Evolutionary conservation across 1,140 invertebrate species (phyloP), one percentile per base, ranked within the genome.

Genomic region (Diorhabda elongata): DNA sequence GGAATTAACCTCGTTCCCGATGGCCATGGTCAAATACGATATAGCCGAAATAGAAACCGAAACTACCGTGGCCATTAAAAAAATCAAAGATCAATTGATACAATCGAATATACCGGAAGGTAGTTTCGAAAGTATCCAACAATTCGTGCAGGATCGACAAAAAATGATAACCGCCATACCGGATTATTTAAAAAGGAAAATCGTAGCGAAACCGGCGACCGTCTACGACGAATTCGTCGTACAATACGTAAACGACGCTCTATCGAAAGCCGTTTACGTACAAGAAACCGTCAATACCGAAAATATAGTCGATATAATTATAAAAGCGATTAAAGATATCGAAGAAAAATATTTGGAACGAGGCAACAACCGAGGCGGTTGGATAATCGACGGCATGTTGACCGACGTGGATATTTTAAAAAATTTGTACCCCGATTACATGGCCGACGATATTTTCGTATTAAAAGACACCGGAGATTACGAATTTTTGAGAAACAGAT

Each of bases 381-480:
- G 83, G 82, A 82, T 89, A 69, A 77, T 89, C 43, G 86, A 88
- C 76, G 85, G 82, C 3, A 83, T 88, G 79, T 78, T 82, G 42
- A 74, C 79, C 9, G 79, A 84, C 70, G 47, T 78, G n/a, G 81
- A 85, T 69, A 77, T 81, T 71, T 83, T 86, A 79, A 74, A 76
- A 65, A 77, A 76, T 66, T 72, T 88, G 4, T 74, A 68, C 41
- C 72, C 76, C 26, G 79, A 82, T n/a, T 77, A 83, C 64, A 67
- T 80, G 6, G 83, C 86, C 11, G 85, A 87, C 73, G 81, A 86
- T 71, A 79, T 84, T 2, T 79, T 88, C 69, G 69, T 82, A 52
- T 67, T 88, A 61, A 83, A 85, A 74, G 84, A 85, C 73, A 79
- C 68, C 26, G 80, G 83, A 44, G 77, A 82, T 61, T 41, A 71